Percentiles rank a stretch among this genome's conserved stretches.
Evolutionary conservation across 2,113 vertebrate species (phyloP).

Genomic region (Pluvialis apricaria): DNA sequence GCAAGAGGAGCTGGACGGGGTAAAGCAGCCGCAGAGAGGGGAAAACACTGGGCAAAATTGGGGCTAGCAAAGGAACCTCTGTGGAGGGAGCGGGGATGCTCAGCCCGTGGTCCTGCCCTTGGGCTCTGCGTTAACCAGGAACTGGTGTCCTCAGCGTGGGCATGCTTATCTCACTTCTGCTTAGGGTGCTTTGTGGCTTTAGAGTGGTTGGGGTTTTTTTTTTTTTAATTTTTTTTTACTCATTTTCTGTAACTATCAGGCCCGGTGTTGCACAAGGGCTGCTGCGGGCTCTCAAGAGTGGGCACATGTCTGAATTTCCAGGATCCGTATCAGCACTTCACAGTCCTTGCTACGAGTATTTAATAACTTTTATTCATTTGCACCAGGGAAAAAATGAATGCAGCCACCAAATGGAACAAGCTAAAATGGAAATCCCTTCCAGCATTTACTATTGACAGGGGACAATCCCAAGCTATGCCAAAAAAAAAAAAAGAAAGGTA

Average conservation of each 20-base stretch:
- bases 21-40: background rate
- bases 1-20: background rate
- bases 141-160: background rate
- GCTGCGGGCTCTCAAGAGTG: background rate
- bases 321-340: background rate
- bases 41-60: accelerated
- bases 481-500: background rate
- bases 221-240: background rate
- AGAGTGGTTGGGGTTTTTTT: too few species aligned
- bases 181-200: background rate
- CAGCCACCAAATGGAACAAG: background rate
- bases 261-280: background rate
- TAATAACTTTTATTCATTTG: background rate
- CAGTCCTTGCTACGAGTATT: background rate
- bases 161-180: background rate
- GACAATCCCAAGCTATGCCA: background rate
- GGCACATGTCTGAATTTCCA: background rate
- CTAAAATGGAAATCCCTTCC: background rate
- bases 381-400: accelerated
- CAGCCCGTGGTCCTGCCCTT: background rate
- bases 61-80: too few species aligned
- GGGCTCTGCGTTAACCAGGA: background rate
- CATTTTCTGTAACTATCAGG: background rate
- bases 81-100: background rate
- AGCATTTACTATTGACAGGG: background rate